Conservation (phyloP, 2,113 vertebrate genomes). For the Pipra filicauda region DNA sequence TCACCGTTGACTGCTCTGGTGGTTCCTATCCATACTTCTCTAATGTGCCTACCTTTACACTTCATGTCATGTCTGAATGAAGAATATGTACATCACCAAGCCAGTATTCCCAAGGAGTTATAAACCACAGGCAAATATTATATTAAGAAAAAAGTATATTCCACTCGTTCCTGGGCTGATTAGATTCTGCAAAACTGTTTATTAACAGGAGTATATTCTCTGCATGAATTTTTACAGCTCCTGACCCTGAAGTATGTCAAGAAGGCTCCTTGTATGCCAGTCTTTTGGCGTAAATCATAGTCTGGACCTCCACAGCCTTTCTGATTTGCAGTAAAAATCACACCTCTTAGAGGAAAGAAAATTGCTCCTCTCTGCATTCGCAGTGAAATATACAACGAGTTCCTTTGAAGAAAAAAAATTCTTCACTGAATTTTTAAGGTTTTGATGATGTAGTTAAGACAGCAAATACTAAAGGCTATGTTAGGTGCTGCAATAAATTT, state of each 20-base stretch:
- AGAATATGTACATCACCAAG: neutral
- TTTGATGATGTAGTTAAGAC: constrained; percentile 26
- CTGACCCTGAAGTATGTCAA: neutral
- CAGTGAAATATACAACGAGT: constrained; percentile 29
- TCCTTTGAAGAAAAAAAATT: constrained; percentile 37
- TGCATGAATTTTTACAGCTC: constrained; percentile 8
- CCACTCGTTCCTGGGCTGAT: neutral
- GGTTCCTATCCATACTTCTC: neutral
- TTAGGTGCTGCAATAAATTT: constrained; percentile 26
- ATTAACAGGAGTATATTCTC: neutral
- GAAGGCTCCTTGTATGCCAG: neutral
- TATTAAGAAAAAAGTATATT: neutral
- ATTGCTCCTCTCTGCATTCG: neutral
- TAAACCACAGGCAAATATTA: neutral
- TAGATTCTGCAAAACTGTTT: neutral
- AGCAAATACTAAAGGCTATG: constrained; percentile 40
- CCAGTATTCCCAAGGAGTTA: neutral
- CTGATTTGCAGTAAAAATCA: constrained; percentile 65
- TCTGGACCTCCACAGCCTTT: constrained; percentile 12
- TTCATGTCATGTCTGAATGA: neutral
- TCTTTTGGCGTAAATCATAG: neutral
- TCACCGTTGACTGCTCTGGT: neutral
- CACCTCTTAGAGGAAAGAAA: neutral
- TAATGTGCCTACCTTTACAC: neutral
- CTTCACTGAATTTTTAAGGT: constrained; percentile 15